These are phyloP conservation scores for Poecilia picta DNA, from an alignment of 2,797 vertebrate genomes.

Conservation along the genomic window DNA sequence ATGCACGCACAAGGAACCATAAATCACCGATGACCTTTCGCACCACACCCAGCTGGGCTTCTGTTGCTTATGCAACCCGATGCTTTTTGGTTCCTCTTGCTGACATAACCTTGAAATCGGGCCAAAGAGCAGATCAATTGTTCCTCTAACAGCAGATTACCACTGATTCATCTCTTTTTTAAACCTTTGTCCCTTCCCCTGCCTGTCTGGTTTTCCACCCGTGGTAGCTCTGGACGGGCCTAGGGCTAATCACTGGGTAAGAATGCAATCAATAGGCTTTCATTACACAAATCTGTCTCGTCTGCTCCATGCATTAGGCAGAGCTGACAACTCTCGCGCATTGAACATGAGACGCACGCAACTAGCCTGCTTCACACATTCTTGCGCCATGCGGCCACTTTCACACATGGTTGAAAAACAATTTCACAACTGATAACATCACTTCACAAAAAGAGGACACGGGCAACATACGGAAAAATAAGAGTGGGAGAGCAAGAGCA, in stretches of 20 bases:
- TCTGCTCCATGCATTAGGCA: slow-evolving; percentile 57
- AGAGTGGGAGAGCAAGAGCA: too few species aligned
- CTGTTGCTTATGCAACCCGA: slow-evolving; percentile 67
- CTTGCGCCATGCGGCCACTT: background rate
- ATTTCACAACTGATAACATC: slow-evolving; percentile 7
- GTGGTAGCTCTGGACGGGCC: slow-evolving; percentile 66
- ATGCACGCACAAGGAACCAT: slow-evolving; percentile 41
- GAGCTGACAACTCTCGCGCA: slow-evolving; percentile 15
- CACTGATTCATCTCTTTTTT: slow-evolving; percentile 76
- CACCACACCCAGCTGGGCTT: slow-evolving; percentile 32
- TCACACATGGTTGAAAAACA: slow-evolving; percentile 11
- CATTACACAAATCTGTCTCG: slow-evolving; percentile 72
- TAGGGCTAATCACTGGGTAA: slow-evolving; percentile 68
- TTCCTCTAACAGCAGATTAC: slow-evolving; percentile 77
- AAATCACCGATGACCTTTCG: slow-evolving; percentile 33
- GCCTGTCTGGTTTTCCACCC: slow-evolving; percentile 74
- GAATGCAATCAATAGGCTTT: slow-evolving; percentile 71
- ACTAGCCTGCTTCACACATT: slow-evolving; percentile 10
- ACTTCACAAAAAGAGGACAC: background rate
- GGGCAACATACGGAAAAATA: background rate
- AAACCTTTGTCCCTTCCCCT: slow-evolving; percentile 70
- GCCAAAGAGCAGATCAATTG: slow-evolving; percentile 79
- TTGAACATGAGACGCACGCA: slow-evolving; percentile 19
- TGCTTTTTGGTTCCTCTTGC: slow-evolving; percentile 62
- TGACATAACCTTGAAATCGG: slow-evolving; percentile 78